phyloP scores from a whole-genome alignment of 2,113 vertebrate genomes.

The Pseudorectes ferrugineus region DNA sequence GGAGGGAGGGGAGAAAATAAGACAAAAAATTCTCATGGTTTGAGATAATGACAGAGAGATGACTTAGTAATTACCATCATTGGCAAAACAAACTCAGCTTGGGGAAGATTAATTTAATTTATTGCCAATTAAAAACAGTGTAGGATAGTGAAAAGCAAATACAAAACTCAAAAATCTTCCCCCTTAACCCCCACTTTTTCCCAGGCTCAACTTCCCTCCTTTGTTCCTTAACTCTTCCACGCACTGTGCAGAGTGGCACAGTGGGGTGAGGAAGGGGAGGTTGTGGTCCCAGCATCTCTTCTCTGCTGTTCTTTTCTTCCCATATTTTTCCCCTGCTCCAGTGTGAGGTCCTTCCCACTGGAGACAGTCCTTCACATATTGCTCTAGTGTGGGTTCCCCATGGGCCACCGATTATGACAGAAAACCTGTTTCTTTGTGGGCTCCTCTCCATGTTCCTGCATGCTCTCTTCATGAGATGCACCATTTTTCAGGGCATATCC shows the following conservation, averaged over 20 bases:
- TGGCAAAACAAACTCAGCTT: not conserved
- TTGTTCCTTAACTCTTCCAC: not conserved
- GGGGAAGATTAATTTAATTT: not conserved
- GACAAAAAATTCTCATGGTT: not conserved
- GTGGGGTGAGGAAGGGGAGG: accelerated
- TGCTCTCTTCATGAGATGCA: not conserved
- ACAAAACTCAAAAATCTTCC: not conserved
- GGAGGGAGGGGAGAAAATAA: not conserved
- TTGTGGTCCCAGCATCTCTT: not conserved
- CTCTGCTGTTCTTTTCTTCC: not conserved
- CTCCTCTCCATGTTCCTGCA: not conserved
- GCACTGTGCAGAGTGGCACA: too few species aligned
- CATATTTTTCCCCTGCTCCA: not conserved
- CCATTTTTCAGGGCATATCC: not conserved
- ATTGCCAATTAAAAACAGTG: not conserved
- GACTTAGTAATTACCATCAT: not conserved
- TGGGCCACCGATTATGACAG: not conserved
- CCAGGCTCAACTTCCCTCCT: not conserved
- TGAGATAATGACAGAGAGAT: not conserved
- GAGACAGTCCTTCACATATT: not conserved
- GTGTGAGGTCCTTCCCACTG: not conserved
- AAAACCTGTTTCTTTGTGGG: not conserved
- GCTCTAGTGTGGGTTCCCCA: not conserved
- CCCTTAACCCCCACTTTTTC: not conserved
- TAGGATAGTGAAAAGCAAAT: not conserved